Conservation (phyloP, 2,888 invertebrate species). For the Monoplex corrugatus region DNA sequence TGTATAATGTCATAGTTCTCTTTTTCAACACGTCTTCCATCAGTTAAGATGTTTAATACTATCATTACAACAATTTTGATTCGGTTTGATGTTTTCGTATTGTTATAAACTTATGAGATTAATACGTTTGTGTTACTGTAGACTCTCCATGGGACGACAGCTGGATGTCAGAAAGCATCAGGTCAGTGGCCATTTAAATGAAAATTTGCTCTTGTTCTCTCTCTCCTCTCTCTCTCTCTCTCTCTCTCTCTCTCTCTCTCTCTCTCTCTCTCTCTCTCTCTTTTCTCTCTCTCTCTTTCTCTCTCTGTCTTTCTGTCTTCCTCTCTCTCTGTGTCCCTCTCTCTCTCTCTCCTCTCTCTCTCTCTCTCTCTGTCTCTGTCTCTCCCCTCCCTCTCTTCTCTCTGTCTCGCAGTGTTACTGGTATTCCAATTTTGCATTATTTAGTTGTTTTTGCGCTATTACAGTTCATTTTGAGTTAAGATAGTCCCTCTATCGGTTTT, state of each 20-base stretch:
- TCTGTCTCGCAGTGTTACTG: neutral
- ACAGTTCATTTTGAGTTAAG: neutral
- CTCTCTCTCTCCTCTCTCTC: neutral
- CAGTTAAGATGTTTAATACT: too few relatives aligned
- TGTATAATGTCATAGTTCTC: too few relatives aligned
- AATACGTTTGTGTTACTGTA: too few relatives aligned
- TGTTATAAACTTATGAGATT: too few relatives aligned
- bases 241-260: neutral
- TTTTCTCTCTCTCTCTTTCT: neutral
- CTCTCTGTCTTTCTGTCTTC: neutral
- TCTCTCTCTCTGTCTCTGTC: conserved; percentile 11
- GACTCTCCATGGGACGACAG: too few relatives aligned
- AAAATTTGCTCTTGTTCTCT: neutral
- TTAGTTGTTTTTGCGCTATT: neutral
- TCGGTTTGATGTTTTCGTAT: too few relatives aligned
- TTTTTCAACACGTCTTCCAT: too few relatives aligned
- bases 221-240: neutral
- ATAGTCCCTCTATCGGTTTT: neutral
- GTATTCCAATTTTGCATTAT: neutral
- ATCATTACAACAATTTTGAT: too few relatives aligned
- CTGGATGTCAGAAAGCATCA: too few relatives aligned
- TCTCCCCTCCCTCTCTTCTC: neutral
- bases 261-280: neutral
- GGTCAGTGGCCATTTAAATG: too few relatives aligned
- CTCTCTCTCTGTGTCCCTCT: neutral